Conservation (phyloP, 2,888 invertebrate species). For the Bunonema sp. region DNA sequence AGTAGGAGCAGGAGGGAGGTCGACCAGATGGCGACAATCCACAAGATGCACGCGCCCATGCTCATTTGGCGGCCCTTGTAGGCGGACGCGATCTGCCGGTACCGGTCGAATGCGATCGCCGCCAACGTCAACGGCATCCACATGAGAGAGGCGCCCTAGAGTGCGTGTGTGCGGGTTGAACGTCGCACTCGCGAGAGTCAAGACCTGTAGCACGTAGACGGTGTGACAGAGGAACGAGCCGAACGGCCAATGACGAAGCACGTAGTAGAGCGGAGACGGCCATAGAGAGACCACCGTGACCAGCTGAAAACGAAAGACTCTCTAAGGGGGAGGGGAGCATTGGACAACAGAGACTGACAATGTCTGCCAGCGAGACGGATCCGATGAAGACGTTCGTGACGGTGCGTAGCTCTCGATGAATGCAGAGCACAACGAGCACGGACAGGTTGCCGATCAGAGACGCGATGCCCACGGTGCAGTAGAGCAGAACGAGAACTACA, state of each 20-base stretch:
- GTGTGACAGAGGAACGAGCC: constrained; percentile 1
- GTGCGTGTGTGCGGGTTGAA: too few relatives aligned
- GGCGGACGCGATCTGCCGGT: background rate
- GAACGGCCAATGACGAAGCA: background rate
- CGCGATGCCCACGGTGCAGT: background rate
- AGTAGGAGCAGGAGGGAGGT: background rate
- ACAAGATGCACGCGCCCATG: background rate
- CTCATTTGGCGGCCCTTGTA: constrained; percentile 1
- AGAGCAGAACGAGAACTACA: background rate
- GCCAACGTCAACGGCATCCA: constrained; percentile 3
- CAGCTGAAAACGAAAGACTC: constrained; percentile 1
- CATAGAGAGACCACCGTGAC: constrained; percentile 1
- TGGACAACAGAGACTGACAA: background rate
- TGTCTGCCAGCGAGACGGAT: constrained; percentile 1
- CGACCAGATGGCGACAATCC: constrained; percentile 2
- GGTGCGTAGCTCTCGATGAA: background rate
- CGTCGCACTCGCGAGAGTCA: too few relatives aligned
- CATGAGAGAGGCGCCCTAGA: constrained; percentile 1
- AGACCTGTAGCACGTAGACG: too few relatives aligned
- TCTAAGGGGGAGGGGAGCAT: too few relatives aligned
- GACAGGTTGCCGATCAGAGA: constrained; percentile 1
- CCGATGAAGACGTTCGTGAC: constrained; percentile 4
- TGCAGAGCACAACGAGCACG: background rate
- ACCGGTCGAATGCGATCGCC: constrained; percentile 4
- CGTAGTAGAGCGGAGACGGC: background rate